phyloP scores from a whole-genome alignment of 2,797 vertebrate species.

The Typhlichthys eigenmanni region DNA sequence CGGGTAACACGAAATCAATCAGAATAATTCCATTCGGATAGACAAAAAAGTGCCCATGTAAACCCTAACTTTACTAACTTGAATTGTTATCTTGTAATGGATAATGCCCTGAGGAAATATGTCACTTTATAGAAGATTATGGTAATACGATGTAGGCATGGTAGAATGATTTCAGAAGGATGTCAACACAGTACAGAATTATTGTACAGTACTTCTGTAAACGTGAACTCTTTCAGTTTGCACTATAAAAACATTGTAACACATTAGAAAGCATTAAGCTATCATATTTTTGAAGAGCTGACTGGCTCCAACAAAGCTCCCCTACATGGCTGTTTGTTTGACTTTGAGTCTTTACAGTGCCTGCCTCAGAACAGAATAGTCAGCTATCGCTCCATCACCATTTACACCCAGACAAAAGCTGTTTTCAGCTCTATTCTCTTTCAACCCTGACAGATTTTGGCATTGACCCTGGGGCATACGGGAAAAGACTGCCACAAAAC shows the following conservation, averaged over 20 bases:
- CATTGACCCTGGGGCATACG: conserved; percentile 27
- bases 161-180: too few relatives aligned
- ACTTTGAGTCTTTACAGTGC: neutral
- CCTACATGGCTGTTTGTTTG: neutral
- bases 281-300: neutral
- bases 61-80: too few relatives aligned
- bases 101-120: neutral
- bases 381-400: conserved; percentile 26
- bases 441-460: conserved; percentile 36
- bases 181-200: too few relatives aligned
- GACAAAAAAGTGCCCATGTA: too few relatives aligned
- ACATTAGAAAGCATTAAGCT: too few relatives aligned
- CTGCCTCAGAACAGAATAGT: conserved; percentile 22
- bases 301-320: neutral
- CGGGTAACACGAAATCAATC: too few relatives aligned
- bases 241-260: too few relatives aligned
- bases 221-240: too few relatives aligned
- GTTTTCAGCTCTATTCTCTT: conserved; percentile 26
- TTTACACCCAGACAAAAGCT: conserved; percentile 20
- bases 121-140: neutral
- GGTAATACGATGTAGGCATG: too few relatives aligned
- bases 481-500: conserved; percentile 26
- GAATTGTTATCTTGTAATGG: too few relatives aligned
- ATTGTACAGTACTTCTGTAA: too few relatives aligned
- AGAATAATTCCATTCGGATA: too few relatives aligned